A percentile compares a stretch with the other conserved stretches of the same genome.
phyloP scores from a whole-genome alignment of 2,113 vertebrate species.

The Stigmatopora argus region DNA sequence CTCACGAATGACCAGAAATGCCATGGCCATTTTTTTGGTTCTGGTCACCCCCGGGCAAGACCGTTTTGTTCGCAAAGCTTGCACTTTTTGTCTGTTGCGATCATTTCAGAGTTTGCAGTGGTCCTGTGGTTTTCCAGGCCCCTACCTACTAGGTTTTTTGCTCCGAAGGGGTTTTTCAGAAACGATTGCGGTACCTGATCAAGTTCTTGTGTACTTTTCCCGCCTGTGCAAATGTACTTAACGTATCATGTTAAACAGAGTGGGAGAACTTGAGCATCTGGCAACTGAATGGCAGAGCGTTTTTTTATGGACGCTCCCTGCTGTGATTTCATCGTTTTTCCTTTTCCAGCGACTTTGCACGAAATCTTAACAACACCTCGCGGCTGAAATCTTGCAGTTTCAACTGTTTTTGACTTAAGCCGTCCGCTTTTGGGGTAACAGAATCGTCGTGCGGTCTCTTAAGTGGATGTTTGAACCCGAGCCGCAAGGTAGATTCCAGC shows the following conservation, averaged over 20 bases:
- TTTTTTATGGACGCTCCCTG: slow-evolving; percentile 14
- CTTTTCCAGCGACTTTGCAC: slow-evolving; percentile 17
- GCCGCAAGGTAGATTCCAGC: slow-evolving; percentile 42
- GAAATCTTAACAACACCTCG: slow-evolving; percentile 7
- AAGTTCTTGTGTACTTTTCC: background rate
- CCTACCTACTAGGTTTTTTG: background rate
- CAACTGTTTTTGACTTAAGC: slow-evolving; percentile 53
- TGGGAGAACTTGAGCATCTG: background rate
- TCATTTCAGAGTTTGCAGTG: background rate
- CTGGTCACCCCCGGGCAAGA: too few species aligned
- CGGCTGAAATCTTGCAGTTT: background rate
- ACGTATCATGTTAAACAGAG: background rate
- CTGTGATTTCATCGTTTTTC: slow-evolving; percentile 2
- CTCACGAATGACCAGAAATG: too few species aligned
- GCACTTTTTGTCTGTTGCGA: background rate
- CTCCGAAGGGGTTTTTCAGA: background rate
- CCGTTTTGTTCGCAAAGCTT: too few species aligned
- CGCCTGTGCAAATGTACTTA: background rate
- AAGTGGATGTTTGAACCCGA: slow-evolving; percentile 64
- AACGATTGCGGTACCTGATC: background rate
- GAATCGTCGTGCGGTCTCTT: slow-evolving; percentile 63
- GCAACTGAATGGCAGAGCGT: slow-evolving; percentile 9
- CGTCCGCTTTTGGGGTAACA: slow-evolving; percentile 57
- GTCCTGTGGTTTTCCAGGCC: background rate
- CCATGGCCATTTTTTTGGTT: too few species aligned